Base-by-base conservation (phyloP, 2,797 vertebrate genomes). In the Moxostoma hubbsi region DNA sequence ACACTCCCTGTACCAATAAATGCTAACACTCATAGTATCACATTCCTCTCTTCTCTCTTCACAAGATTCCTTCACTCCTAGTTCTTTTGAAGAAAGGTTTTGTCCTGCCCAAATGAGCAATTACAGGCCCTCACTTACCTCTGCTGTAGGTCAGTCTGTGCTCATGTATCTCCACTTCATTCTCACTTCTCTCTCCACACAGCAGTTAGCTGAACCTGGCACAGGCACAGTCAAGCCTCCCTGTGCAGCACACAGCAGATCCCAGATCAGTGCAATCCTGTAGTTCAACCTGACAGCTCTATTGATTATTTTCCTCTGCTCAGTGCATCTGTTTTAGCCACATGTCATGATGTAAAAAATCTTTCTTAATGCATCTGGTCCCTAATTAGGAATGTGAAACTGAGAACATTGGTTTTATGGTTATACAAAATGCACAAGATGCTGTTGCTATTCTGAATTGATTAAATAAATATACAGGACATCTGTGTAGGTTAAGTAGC, bases 261-360 rank as follows among this genome's bases (percentile, higher is more conserved):
- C 77, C 61, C 77, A 65, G 61, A 68, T 79, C 77, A 79, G 77
- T 16, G 51, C 16, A 72, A 15, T 65, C 77, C 77, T 64, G 61
- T 61, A 57, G 77, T 72, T 72, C 51, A 7, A 6, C 7, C 45
- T 79, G 69, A 79, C 77, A 72, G 69, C 61, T 65, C 53, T 68
- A 73, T 79, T 73, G 77, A 79, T 79, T 79, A 79, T 79, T 72
- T 61, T 73, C 45, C 12, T 55, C 61, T 65, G 77, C 69, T 79
- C 51, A 11, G 77, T 50, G 61, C 53, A 51, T 79, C 9, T 65
- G 51, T 46, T 79, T 79, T 15, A 65, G 77, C 69, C 61, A 58
- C 53, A 58, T 79, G 61, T 57, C 77, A 79, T 65, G 61, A 79
- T 79, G 69, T 47, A 16, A 57, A 65, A 79, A 55, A 69, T 73